A percentile compares a stretch with the other conserved stretches of the same genome.
These are phyloP conservation scores for Mystacides longicornis DNA, from an alignment of 2,888 invertebrate species.

Conservation along the genomic window DNA sequence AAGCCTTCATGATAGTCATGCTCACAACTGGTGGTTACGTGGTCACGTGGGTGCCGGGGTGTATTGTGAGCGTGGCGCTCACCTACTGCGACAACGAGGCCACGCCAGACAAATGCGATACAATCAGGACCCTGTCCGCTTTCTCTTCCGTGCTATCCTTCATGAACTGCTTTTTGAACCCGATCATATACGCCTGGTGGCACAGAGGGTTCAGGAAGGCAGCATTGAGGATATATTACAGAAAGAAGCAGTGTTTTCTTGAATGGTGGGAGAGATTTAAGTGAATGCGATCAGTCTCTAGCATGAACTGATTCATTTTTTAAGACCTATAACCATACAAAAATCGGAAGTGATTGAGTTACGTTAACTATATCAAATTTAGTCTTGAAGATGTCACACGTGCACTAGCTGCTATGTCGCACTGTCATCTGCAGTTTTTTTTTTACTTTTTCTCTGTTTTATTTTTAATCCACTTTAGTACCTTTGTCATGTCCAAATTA, in stretches of 20 bases:
- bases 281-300: too few species aligned
- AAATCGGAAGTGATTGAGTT: too few species aligned
- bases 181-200: neutral
- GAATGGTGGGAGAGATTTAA: neutral
- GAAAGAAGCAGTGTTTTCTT: neutral
- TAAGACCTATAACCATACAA: too few species aligned
- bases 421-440: too few species aligned
- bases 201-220: neutral
- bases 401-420: too few species aligned
- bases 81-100: neutral
- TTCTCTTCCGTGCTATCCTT: conserved; percentile 34
- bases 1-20: neutral
- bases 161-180: neutral
- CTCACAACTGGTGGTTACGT: neutral
- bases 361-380: too few species aligned
- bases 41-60: neutral
- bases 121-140: conserved; percentile 34
- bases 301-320: too few species aligned
- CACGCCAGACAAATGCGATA: neutral
- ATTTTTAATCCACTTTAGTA: too few species aligned
- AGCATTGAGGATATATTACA: neutral
- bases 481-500: too few species aligned
- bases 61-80: neutral
- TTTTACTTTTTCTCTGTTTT: too few species aligned
- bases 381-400: too few species aligned